Percentiles rank a stretch among this genome's conserved stretches.
Conservation (phyloP, 1,140 invertebrate genomes). For the Olivierus martensii region DNA sequence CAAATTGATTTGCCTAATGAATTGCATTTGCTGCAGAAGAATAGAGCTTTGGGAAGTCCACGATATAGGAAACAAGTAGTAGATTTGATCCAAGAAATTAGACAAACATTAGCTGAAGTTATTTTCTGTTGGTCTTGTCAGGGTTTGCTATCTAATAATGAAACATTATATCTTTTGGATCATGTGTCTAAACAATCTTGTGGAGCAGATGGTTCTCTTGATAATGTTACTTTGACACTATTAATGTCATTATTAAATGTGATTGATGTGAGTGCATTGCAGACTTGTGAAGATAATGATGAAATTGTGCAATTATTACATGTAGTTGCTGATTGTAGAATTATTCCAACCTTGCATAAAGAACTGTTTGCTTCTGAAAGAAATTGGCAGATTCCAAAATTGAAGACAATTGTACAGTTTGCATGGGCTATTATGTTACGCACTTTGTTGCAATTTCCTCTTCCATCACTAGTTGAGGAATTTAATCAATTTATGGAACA, state of each 20-base stretch:
- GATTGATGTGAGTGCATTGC: slow-evolving; percentile 59
- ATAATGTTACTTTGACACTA: slow-evolving; percentile 59
- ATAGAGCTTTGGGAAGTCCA: slow-evolving; percentile 71
- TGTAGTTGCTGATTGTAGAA: slow-evolving; percentile 49
- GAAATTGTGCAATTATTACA: slow-evolving; percentile 54
- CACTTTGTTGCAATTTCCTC: slow-evolving; percentile 41
- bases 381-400: slow-evolving; percentile 45
- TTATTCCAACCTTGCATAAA: slow-evolving; percentile 42
- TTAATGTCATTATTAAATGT: slow-evolving; percentile 71
- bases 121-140: slow-evolving; percentile 79
- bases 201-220: slow-evolving; percentile 37
- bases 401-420: slow-evolving; percentile 60
- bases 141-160: slow-evolving; percentile 45
- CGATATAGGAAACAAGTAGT: slow-evolving; percentile 64
- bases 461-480: slow-evolving; percentile 26
- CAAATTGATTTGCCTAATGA: slow-evolving; percentile 45
- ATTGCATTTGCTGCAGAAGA: slow-evolving; percentile 60
- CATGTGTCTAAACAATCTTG: slow-evolving; percentile 32
- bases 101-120: slow-evolving; percentile 64
- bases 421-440: slow-evolving; percentile 65
- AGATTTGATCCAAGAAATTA: slow-evolving; percentile 59
- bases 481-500: slow-evolving; percentile 42
- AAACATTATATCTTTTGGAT: slow-evolving; percentile 35
- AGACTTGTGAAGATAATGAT: slow-evolving; percentile 46
- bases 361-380: slow-evolving; percentile 32